phyloP scores from a whole-genome alignment of 2,888 invertebrate species.

The Lymantria monacha region DNA sequence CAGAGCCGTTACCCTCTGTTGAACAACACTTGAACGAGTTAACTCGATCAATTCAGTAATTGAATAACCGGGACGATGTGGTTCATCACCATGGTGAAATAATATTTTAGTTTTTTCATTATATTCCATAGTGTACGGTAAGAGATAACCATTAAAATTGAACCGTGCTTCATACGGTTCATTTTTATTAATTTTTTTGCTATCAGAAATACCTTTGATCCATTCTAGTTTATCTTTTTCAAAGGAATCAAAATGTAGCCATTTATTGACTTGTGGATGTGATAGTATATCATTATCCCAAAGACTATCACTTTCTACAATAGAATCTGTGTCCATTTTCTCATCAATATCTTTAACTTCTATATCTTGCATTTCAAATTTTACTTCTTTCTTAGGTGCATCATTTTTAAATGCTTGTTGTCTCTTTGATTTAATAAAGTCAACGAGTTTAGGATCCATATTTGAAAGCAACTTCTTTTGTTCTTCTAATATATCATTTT shows the following conservation, averaged over 20 bases:
- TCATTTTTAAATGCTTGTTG: conserved; percentile 25
- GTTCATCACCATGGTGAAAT: conserved; percentile 97
- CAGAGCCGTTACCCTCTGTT: conserved; percentile 92
- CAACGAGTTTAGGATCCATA: conserved; percentile 85
- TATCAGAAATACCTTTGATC: conserved; percentile 87
- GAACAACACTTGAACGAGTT: conserved; percentile 88
- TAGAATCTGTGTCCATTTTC: conserved; percentile 49
- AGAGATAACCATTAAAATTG: conserved; percentile 89
- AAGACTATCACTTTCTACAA: conserved; percentile 45
- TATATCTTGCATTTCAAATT: conserved; percentile 1
- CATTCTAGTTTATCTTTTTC: conserved; percentile 94
- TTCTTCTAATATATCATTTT: conserved; percentile 89
- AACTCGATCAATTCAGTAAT: conserved; percentile 93
- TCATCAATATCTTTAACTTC: conserved; percentile 18
- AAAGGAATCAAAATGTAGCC: conserved; percentile 93
- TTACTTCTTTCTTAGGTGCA: conserved; percentile 10
- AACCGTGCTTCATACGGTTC: conserved; percentile 90
- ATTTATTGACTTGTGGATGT: conserved; percentile 84
- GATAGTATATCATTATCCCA: conserved; percentile 83
- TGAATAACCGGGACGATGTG: conserved; percentile 94
- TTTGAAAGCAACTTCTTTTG: conserved; percentile 84
- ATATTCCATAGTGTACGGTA: conserved; percentile 86
- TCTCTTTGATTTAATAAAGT: conserved; percentile 81
- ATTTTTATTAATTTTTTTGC: conserved; percentile 78
- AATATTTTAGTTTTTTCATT: conserved; percentile 83